Base-by-base conservation (phyloP, 23 tunicate species). In the Botrylloides violaceus region DNA sequence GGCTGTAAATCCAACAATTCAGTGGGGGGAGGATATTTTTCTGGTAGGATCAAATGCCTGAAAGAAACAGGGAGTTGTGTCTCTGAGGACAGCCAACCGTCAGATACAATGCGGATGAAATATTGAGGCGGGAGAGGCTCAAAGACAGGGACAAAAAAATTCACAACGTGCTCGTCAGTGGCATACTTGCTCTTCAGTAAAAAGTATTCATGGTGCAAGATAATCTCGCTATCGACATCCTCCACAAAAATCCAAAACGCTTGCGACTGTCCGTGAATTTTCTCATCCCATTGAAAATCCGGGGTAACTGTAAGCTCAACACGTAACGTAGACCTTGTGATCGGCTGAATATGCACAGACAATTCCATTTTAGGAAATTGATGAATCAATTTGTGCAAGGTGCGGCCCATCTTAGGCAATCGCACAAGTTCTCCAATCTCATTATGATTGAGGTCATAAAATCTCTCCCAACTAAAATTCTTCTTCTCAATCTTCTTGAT, bases 61-160 rank as follows among this genome's bases (percentile, higher is more conserved):
- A 93, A 93, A 15, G 98, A 93, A 21, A 93, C 98, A 0, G 98
- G 98, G 4, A 93, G 78, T 55, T 85, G 94, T 3, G 98, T 93
- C 64, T 93, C 98, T 3, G 98, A 85, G 0, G 84, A 78, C 28
- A 93, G 81, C 98, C 98, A 93, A 32, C 76, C 73, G 53, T 93
- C 98, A 2, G 98, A 93, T 22, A 93, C 78, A 22, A 93, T 86
- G 25, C 98, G 61, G 62, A 93, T 93, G 81, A 93, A 93, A 60
- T 93, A 86, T 68, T 93, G 98, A 3, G 98, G 98, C 53, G 98
- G 98, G 24, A 93, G 81, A 19, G 98, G 98, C 68, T 93, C 98
- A 59, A 84, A 93, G 3, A 93, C 92, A 18, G 98, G 98, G 50
- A 93, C 88, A 66, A 93, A 93, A 53, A 93, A 93, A 55, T 79